Evolutionary conservation across 2,888 invertebrate genomes (phyloP), one percentile per base, ranked within the genome.

Genomic region (Hydriomena furcata): DNA sequence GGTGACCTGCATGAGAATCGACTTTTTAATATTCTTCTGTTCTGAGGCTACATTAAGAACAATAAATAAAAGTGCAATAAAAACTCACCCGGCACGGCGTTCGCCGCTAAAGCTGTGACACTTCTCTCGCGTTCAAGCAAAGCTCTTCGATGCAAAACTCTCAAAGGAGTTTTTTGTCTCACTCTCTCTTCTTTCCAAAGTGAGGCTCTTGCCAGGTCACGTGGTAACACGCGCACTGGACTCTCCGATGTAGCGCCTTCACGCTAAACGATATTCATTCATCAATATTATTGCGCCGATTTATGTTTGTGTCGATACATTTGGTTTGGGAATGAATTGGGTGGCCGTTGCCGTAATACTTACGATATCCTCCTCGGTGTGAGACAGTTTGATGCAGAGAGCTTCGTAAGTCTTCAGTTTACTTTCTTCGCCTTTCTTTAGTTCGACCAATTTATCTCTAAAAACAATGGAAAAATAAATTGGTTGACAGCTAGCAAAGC

Each of bases 401-500:
- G 97, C 98, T 46, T 93, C 91, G 80, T 99, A 99, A 0, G 93
- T 93, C 85, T 99, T 99, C 7, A 93, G 93, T 80, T 99, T 99
- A 11, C 92, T 92, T 71, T 96, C 95, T 80, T 98, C 98, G 0
- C 98, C 98, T 57, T 93, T 91, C 80, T 98, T 98, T 34, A 98
- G 88, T 36, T 92, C 85, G 0, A 81, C 76, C 17, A 96, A 84
- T 32, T 96, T 93, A 1, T 93, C 92, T 58, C 95, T 95, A 71
- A 11, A 45, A 47, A 63, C 12, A 1, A 10, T n/a, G n/a, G n/a
- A n/a, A n/a, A n/a, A n/a, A n/a, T n/a, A n/a, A n/a, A n/a, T n/a
- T n/a, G n/a, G n/a, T n/a, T n/a, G n/a, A n/a, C n/a, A n/a, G n/a
- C n/a, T n/a, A n/a, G n/a, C n/a, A n/a, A n/a, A n/a, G n/a, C n/a